Evolutionary conservation across 2,797 vertebrate genomes (phyloP).

Genomic region (Oreochromis grahami): DNA sequence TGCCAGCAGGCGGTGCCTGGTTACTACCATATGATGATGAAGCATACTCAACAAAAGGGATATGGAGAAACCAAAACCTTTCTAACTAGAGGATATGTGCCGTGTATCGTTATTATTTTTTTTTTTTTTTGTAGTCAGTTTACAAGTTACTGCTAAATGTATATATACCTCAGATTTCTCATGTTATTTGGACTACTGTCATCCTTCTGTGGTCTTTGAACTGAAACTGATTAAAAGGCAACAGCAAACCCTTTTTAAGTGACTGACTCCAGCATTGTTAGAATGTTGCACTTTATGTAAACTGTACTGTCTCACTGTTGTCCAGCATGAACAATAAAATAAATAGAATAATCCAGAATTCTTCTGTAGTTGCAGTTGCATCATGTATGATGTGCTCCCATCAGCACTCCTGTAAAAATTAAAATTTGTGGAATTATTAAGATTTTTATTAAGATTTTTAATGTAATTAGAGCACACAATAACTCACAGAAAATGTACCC

Average conservation of each 20-base stretch:
- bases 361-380: neutral
- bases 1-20: constrained; percentile 51
- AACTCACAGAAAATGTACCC: neutral
- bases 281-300: neutral
- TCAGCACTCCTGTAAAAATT: neutral
- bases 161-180: neutral
- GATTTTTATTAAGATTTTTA: too few species aligned
- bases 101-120: neutral
- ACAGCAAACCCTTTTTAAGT: neutral
- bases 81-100: neutral
- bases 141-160: neutral
- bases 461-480: neutral
- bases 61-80: neutral
- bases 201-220: accelerated
- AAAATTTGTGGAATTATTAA: neutral
- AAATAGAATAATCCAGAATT: neutral
- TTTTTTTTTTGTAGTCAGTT: neutral
- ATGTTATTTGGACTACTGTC: neutral
- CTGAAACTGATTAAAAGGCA: neutral
- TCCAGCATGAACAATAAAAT: neutral
- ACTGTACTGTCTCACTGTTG: accelerated
- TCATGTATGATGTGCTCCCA: neutral
- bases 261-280: neutral
- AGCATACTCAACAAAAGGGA: neutral
- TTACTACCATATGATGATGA: neutral